Conservation (phyloP, 2,797 vertebrate genomes). For the Apogon hyalosoma region DNA sequence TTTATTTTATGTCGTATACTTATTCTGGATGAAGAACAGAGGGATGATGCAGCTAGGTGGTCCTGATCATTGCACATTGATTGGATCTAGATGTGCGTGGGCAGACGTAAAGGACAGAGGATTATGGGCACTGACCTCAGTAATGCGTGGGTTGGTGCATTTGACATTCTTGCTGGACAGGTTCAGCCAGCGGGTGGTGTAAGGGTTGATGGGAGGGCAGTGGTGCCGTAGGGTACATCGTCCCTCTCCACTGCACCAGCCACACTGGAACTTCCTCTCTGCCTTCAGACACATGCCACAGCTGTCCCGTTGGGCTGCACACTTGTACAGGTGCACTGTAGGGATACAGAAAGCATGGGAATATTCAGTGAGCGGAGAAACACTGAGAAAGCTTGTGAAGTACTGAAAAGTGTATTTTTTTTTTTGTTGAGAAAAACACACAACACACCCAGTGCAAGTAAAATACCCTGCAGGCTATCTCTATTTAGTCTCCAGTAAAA, state of each 20-base stretch:
- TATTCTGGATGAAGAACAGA: background rate
- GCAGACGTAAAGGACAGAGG: slow-evolving; percentile 22
- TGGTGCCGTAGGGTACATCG: slow-evolving; percentile 91
- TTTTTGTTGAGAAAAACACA: slow-evolving; percentile 14
- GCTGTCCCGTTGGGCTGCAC: slow-evolving; percentile 95
- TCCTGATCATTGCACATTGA: slow-evolving; percentile 42
- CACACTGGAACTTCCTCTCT: slow-evolving; percentile 94
- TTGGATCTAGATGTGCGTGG: slow-evolving; percentile 11
- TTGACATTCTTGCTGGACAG: slow-evolving; percentile 93
- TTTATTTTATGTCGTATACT: background rate
- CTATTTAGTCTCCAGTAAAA: background rate
- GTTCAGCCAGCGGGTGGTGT: slow-evolving; percentile 92
- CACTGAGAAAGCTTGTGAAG: background rate
- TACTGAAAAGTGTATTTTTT: slow-evolving; percentile 2
- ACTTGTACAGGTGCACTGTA: slow-evolving; percentile 97
- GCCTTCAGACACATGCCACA: slow-evolving; percentile 97
- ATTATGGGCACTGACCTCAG: slow-evolving; percentile 87
- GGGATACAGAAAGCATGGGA: slow-evolving; percentile 32
- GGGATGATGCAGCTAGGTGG: background rate
- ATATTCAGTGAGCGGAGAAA: slow-evolving; percentile 2
- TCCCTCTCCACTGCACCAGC: slow-evolving; percentile 94
- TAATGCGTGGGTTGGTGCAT: slow-evolving; percentile 97
- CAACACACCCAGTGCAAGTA: background rate
- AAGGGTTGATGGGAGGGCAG: slow-evolving; percentile 84
- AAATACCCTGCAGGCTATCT: slow-evolving; percentile 24